Conservation (phyloP, 2,888 invertebrate species). For the Augiades crinisus region DNA sequence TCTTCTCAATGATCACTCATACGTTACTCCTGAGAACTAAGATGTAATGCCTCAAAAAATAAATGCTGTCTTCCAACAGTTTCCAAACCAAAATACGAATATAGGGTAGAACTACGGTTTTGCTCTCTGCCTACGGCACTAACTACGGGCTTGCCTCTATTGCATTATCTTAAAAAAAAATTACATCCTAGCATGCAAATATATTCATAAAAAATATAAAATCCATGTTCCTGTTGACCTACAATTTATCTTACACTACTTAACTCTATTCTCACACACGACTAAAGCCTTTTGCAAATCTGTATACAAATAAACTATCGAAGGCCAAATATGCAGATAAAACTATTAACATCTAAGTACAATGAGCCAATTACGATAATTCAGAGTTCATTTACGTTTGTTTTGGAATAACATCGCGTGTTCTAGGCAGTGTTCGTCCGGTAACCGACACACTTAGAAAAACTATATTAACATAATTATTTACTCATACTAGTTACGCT, state of each 20-base stretch:
- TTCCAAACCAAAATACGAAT: no score
- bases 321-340: constrained; percentile 12
- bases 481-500: constrained; percentile 44
- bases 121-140: no score
- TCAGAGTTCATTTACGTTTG: constrained; percentile 41
- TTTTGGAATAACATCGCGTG: constrained; percentile 65
- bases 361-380: constrained; percentile 62
- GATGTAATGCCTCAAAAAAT: no score
- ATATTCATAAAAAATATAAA: no score
- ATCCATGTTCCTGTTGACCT: no score
- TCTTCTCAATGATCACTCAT: no score
- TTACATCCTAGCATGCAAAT: no score
- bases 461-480: constrained; percentile 48
- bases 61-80: no score
- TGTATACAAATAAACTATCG: neutral
- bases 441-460: constrained; percentile 48
- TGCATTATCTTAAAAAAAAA: no score
- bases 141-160: no score
- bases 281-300: neutral
- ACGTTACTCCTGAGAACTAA: no score
- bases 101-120: no score
- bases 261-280: neutral
- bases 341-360: constrained; percentile 55
- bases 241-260: neutral
- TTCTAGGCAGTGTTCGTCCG: constrained; percentile 67